A percentile compares a stretch with the other conserved stretches of the same genome.
phyloP scores from a whole-genome alignment of 1,140 invertebrate genomes.

The Psilanteris sp. region DNA sequence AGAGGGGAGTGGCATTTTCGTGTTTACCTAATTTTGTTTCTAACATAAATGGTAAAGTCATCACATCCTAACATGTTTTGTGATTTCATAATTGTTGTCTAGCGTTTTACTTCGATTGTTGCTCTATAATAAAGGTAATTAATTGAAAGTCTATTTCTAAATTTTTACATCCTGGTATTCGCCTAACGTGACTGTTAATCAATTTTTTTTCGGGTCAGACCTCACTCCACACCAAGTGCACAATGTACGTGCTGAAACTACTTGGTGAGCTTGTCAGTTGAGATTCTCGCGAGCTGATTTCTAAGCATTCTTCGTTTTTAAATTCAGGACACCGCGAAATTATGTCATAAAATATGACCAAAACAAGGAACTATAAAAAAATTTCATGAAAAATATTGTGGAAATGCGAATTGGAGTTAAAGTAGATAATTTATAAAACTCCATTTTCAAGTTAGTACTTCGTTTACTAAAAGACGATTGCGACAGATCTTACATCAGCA shows the following conservation, averaged over 20 bases:
- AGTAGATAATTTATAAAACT: not conserved
- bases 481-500: too few relatives aligned
- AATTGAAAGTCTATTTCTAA: not conserved
- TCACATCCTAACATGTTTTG: too few relatives aligned
- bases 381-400: conserved; percentile 6
- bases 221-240: conserved; percentile 27
- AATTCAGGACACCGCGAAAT: conserved; percentile 33
- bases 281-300: conserved; percentile 40
- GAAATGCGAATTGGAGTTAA: conserved; percentile 10
- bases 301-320: conserved; percentile 35
- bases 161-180: conserved; percentile 5
- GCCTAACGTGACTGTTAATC: conserved; percentile 37
- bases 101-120: too few relatives aligned
- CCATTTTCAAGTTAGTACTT: not conserved
- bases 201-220: conserved; percentile 35
- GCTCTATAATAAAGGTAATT: not conserved
- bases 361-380: conserved; percentile 19
- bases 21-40: too few relatives aligned
- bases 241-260: conserved; percentile 44
- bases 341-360: conserved; percentile 28
- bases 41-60: too few relatives aligned
- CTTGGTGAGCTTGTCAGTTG: conserved; percentile 24
- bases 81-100: too few relatives aligned
- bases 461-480: not conserved
- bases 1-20: too few relatives aligned